Percentiles rank a stretch among this genome's conserved stretches.
phyloP scores from a whole-genome alignment of 2,113 vertebrate genomes.

The Pheucticus melanocephalus region DNA sequence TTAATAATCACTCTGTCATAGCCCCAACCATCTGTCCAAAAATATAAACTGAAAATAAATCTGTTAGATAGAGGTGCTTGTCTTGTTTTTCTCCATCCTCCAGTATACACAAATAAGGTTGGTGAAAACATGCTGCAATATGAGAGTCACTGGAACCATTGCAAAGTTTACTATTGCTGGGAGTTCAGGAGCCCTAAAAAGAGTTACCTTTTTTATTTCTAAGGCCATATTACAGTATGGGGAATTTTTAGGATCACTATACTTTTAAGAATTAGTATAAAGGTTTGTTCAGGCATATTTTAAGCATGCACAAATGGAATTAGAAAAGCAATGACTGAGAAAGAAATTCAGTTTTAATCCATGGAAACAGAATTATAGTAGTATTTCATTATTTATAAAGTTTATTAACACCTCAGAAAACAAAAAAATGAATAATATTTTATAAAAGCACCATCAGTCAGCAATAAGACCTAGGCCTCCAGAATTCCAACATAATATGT shows the following conservation, averaged over 20 bases:
- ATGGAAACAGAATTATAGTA: not conserved
- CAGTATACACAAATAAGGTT: not conserved
- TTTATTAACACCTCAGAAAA: not conserved
- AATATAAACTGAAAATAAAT: not conserved
- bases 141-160: not conserved
- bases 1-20: not conserved
- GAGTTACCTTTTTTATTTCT: not conserved
- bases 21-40: not conserved
- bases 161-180: not conserved
- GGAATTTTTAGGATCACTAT: not conserved
- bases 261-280: not conserved
- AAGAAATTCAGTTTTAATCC: not conserved
- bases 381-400: not conserved
- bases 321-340: not conserved
- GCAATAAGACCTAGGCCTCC: not conserved
- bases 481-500: not conserved
- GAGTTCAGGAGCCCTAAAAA: not conserved
- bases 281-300: not conserved
- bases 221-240: not conserved
- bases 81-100: not conserved
- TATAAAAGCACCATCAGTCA: not conserved
- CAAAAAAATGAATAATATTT: not conserved
- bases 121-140: not conserved
- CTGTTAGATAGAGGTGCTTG: rapidly evolving
- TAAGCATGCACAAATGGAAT: not conserved